Conservation (phyloP, 1,140 invertebrate genomes). For the Drosophila ironensis region DNA sequence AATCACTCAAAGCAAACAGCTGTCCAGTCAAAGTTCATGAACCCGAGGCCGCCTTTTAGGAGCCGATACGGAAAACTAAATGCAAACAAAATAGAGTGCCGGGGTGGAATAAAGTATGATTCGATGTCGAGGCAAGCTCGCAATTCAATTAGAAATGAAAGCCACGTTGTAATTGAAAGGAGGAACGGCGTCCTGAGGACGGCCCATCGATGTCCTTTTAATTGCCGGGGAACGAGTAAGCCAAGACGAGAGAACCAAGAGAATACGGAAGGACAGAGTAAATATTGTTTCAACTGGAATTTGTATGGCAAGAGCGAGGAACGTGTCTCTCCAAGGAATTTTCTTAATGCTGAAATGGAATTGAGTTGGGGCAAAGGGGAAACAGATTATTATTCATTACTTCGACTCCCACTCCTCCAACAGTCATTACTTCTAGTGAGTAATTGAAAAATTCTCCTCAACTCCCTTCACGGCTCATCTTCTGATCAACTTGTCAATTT, state of each 20-base stretch:
- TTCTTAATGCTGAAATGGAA: no score
- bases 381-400: conserved; percentile 59
- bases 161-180: conserved; percentile 79
- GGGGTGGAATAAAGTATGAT: conserved; percentile 76
- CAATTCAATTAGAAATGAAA: conserved; percentile 78
- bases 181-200: conserved; percentile 6
- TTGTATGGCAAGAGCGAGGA: no score
- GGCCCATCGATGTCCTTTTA: conserved; percentile 23
- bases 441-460: conserved; percentile 62
- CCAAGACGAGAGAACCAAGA: no score
- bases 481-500: no score
- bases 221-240: conserved; percentile 1
- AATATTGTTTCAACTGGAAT: no score
- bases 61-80: no score
- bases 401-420: background rate
- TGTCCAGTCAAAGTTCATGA: conserved; percentile 33
- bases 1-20: conserved; percentile 16
- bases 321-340: no score
- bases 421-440: conserved; percentile 18
- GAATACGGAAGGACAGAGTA: conserved; percentile 4
- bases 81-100: conserved; percentile 27
- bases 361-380: conserved; percentile 10
- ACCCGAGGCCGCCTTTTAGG: no score
- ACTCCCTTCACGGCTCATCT: conserved; percentile 4
- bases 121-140: conserved; percentile 50